Percentiles rank a stretch among this genome's conserved stretches.
These are phyloP conservation scores for Melinopterus prodromus DNA, from an alignment of 2,888 invertebrate genomes.

Conservation along the genomic window DNA sequence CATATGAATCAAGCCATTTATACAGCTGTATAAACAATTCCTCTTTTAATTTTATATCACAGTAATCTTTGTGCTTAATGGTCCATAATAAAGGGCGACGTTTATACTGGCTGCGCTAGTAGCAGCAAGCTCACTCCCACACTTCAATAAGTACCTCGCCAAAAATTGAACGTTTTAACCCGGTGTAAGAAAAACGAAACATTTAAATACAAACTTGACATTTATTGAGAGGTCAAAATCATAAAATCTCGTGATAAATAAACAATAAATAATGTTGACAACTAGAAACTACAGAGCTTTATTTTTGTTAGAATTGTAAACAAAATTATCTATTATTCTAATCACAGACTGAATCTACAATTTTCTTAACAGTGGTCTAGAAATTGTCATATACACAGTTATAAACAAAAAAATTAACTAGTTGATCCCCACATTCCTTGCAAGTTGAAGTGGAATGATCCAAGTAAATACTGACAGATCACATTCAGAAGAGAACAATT, in stretches of 20 bases:
- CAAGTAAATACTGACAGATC: slow-evolving; percentile 25
- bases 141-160: no score
- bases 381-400: slow-evolving; percentile 13
- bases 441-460: slow-evolving; percentile 28
- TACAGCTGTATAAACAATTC: no score
- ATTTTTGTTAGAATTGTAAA: slow-evolving; percentile 9
- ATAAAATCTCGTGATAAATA: background rate
- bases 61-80: no score
- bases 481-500: slow-evolving; percentile 22
- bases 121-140: no score
- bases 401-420: slow-evolving; percentile 7
- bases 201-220: background rate
- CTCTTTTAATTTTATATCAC: no score
- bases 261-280: background rate
- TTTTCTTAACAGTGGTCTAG: slow-evolving; percentile 7
- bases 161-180: no score
- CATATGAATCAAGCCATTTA: no score
- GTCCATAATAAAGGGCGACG: no score
- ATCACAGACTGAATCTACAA: slow-evolving; percentile 34
- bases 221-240: background rate
- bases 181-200: background rate
- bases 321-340: slow-evolving; percentile 34
- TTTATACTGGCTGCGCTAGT: no score
- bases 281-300: background rate
- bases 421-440: slow-evolving; percentile 12